Evolutionary conservation across 2,797 vertebrate species (phyloP).

Genomic region (Cossypha dichroa): DNA sequence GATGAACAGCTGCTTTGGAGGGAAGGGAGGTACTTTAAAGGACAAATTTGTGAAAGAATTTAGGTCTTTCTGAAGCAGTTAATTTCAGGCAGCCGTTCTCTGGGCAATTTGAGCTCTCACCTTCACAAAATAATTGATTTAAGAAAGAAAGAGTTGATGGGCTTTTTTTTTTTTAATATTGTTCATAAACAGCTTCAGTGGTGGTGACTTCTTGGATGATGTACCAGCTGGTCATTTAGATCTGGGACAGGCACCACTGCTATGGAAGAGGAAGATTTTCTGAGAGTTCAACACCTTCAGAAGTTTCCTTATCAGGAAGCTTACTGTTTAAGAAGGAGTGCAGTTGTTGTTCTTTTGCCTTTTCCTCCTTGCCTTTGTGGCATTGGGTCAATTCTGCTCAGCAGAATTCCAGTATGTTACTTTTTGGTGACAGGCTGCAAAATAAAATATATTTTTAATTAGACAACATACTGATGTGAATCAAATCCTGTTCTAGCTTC

Average conservation of each 20-base stretch:
- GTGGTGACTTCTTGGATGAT: not conserved
- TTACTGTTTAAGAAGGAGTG: not conserved
- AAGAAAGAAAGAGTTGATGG: not conserved
- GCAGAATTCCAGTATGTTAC: not conserved
- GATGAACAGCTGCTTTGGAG: not conserved
- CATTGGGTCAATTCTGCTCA: not conserved
- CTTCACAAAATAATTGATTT: not conserved
- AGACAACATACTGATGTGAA: not conserved
- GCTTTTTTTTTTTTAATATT: not conserved
- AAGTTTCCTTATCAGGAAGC: not conserved
- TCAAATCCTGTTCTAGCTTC: not conserved
- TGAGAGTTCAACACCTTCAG: not conserved
- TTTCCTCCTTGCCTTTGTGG: not conserved
- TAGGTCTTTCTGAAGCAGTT: not conserved
- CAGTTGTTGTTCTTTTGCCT: not conserved
- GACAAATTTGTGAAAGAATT: not conserved
- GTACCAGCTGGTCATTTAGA: not conserved
- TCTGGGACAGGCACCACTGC: not conserved
- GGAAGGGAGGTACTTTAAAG: not conserved
- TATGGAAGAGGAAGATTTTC: not conserved
- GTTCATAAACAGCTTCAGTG: not conserved
- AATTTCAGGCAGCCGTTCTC: not conserved
- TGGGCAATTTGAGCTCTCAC: not conserved
- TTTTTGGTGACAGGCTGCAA: not conserved
- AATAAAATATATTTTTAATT: constrained; percentile 20